A percentile compares a stretch with the other conserved stretches of the same genome.
phyloP scores from a whole-genome alignment of 1,140 invertebrate species.

The Archivesica marissinica region DNA sequence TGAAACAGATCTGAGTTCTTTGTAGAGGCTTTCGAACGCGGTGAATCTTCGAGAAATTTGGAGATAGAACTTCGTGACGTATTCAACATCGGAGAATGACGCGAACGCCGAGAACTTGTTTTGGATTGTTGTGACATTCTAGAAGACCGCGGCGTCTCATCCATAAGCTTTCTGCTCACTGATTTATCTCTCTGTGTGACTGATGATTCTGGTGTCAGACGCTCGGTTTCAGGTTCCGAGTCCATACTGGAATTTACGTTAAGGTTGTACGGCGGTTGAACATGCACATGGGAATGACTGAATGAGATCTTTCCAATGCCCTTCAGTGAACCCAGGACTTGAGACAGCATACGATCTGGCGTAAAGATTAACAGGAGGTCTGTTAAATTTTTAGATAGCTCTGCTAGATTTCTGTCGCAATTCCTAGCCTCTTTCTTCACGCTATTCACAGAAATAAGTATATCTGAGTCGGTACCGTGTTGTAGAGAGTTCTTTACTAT shows the following conservation, averaged over 20 bases:
- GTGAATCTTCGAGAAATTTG: slow-evolving; percentile 44
- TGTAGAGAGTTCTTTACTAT: slow-evolving; percentile 62
- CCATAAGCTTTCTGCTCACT: neutral
- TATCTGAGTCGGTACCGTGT: slow-evolving; percentile 65
- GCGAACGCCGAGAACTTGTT: slow-evolving; percentile 31
- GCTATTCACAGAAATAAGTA: slow-evolving; percentile 66
- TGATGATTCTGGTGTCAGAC: neutral
- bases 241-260: slow-evolving; percentile 32
- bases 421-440: slow-evolving; percentile 63
- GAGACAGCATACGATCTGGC: slow-evolving; percentile 53
- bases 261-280: slow-evolving; percentile 65
- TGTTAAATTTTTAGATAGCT: slow-evolving; percentile 53
- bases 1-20: slow-evolving; percentile 49
- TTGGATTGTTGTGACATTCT: slow-evolving; percentile 43
- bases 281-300: slow-evolving; percentile 56
- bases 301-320: slow-evolving; percentile 65
- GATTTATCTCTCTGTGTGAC: neutral
- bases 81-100: slow-evolving; percentile 38
- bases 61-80: slow-evolving; percentile 14
- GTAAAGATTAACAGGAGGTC: slow-evolving; percentile 65
- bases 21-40: slow-evolving; percentile 30
- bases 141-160: slow-evolving; percentile 53
- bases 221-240: slow-evolving; percentile 38
- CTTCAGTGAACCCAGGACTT: slow-evolving; percentile 53
- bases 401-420: slow-evolving; percentile 55